Evolutionary conservation across 1,140 invertebrate genomes (phyloP).

Genomic region (Halictus rubicundus): DNA sequence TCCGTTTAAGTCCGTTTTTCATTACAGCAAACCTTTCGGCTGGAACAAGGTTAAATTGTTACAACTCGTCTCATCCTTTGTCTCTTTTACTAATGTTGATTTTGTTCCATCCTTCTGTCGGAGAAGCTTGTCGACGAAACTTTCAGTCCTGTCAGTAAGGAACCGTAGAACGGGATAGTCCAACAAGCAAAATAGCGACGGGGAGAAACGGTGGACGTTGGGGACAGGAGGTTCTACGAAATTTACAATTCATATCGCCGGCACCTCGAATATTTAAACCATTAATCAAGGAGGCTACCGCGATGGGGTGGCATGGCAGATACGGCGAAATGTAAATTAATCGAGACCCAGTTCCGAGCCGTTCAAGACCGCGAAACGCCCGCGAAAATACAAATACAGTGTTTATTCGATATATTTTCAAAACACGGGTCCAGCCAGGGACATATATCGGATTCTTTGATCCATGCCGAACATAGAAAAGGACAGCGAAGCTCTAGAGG

Average conservation of each 20-base stretch:
- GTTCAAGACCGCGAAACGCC: conserved; percentile 42
- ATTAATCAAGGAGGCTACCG: conserved; percentile 70
- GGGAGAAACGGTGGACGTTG: background rate
- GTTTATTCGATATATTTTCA: no score
- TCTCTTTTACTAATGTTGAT: no score
- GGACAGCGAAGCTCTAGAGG: no score
- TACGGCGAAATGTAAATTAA: conserved; percentile 69
- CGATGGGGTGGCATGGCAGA: conserved; percentile 42
- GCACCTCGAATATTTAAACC: conserved; percentile 69
- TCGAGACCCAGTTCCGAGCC: conserved; percentile 58
- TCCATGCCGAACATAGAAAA: no score
- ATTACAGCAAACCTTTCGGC: no score
- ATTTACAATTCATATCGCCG: conserved; percentile 75
- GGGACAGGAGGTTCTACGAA: conserved; percentile 51
- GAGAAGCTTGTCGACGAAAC: background rate
- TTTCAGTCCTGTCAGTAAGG: background rate
- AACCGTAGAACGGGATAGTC: conserved; percentile 17
- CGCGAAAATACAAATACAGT: conserved; percentile 18
- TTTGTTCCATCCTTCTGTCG: no score
- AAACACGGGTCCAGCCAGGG: no score
- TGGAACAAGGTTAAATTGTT: no score
- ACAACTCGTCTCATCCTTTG: no score
- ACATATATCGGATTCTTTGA: no score
- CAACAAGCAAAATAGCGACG: background rate
- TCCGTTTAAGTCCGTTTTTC: no score